Evolutionary conservation across 2,888 invertebrate genomes (phyloP).

Genomic region (Ochlodes sylvanus): DNA sequence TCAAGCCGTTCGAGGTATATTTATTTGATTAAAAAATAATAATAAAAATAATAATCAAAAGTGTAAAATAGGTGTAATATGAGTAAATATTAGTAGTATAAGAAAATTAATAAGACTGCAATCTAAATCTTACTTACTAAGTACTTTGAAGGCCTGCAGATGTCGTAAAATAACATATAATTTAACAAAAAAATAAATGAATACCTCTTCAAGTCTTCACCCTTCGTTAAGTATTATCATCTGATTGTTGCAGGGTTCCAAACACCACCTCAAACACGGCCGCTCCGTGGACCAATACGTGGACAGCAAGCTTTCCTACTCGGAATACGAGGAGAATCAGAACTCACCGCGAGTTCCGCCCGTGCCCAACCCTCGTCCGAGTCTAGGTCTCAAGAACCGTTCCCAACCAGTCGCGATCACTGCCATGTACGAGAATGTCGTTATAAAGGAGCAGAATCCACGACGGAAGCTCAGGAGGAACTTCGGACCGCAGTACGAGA

Average conservation of each 20-base stretch:
- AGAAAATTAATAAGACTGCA: too few species aligned
- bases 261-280: slow-evolving; percentile 87
- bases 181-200: too few species aligned
- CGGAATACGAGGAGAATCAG: slow-evolving; percentile 83
- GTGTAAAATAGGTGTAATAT: too few species aligned
- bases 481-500: slow-evolving; percentile 86
- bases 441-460: slow-evolving; percentile 90
- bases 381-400: slow-evolving; percentile 76
- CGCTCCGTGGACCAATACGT: slow-evolving; percentile 92
- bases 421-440: slow-evolving; percentile 89
- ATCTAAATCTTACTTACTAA: too few species aligned
- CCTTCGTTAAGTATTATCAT: slow-evolving; percentile 14
- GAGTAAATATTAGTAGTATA: too few species aligned
- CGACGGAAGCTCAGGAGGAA: slow-evolving; percentile 88
- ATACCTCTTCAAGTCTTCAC: neutral
- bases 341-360: slow-evolving; percentile 74
- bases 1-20: too few species aligned
- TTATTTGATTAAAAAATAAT: too few species aligned
- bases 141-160: too few species aligned
- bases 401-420: slow-evolving; percentile 90
- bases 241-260: slow-evolving; percentile 78
- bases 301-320: slow-evolving; percentile 85
- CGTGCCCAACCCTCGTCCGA: slow-evolving; percentile 74
- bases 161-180: too few species aligned
- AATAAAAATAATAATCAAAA: too few species aligned